These are phyloP conservation scores for Drosophila pegasa DNA, from an alignment of 2,888 invertebrate species.

Conservation along the genomic window DNA sequence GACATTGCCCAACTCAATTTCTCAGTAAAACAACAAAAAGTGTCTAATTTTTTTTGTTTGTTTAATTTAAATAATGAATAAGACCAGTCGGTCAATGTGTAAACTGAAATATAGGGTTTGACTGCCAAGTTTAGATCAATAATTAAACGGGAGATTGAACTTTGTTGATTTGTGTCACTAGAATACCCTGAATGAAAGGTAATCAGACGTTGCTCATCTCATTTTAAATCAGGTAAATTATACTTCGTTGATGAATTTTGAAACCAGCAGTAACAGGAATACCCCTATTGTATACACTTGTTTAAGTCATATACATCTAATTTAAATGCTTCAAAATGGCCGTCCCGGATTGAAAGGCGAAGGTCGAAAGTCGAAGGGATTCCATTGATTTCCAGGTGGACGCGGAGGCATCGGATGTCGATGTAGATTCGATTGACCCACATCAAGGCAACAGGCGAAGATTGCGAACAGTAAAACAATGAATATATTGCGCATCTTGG, in stretches of 20 bases:
- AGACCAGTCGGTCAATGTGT: neutral
- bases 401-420: constrained; percentile 1
- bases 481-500: constrained; percentile 14
- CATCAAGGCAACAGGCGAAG: constrained; percentile 9
- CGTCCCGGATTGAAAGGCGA: constrained; percentile 26
- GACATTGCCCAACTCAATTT: constrained; percentile 10
- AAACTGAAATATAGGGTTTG: neutral
- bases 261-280: neutral
- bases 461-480: constrained; percentile 3
- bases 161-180: neutral
- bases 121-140: neutral
- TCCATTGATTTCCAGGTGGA: constrained; percentile 13
- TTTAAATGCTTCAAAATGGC: neutral
- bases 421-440: neutral
- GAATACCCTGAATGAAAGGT: neutral
- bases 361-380: constrained; percentile 16
- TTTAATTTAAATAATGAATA: neutral
- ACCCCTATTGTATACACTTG: neutral
- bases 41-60: neutral
- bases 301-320: neutral
- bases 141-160: neutral
- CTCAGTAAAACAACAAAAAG: neutral
- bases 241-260: too few species aligned
- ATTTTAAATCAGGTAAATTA: too few species aligned
- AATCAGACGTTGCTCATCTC: too few species aligned